phyloP scores from a whole-genome alignment of 2,797 vertebrate genomes.

The Anguilla obscura region DNA sequence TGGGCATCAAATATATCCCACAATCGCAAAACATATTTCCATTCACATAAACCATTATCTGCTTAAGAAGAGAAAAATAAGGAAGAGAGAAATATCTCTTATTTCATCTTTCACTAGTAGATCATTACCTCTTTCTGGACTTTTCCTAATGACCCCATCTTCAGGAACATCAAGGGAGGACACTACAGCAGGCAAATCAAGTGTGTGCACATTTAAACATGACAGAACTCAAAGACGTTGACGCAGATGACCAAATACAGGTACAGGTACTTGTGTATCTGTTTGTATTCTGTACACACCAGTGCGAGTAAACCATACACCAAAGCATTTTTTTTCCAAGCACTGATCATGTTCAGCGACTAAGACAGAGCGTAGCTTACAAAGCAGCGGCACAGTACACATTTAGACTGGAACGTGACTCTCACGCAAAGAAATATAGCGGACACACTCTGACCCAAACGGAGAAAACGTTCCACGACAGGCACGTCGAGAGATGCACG shows the following conservation, averaged over 20 bases:
- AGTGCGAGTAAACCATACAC: neutral
- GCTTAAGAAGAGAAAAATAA: neutral
- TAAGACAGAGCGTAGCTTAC: neutral
- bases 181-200: constrained; percentile 64
- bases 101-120: constrained; percentile 4
- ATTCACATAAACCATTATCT: neutral
- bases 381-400: neutral
- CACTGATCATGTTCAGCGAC: neutral
- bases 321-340: neutral
- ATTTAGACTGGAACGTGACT: neutral
- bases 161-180: constrained; percentile 73
- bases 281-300: neutral
- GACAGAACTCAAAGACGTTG: neutral
- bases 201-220: neutral
- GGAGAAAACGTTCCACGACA: neutral
- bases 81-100: neutral
- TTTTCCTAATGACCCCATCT: constrained; percentile 79
- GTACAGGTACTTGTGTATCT: neutral
- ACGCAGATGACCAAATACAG: neutral
- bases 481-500: constrained; percentile 24
- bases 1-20: neutral
- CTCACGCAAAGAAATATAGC: neutral
- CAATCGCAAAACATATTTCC: neutral
- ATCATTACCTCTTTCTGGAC: constrained; percentile 86
- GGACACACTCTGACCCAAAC: neutral